phyloP scores from a whole-genome alignment of 2,113 vertebrate species.

The Pogonocichla stellata region DNA sequence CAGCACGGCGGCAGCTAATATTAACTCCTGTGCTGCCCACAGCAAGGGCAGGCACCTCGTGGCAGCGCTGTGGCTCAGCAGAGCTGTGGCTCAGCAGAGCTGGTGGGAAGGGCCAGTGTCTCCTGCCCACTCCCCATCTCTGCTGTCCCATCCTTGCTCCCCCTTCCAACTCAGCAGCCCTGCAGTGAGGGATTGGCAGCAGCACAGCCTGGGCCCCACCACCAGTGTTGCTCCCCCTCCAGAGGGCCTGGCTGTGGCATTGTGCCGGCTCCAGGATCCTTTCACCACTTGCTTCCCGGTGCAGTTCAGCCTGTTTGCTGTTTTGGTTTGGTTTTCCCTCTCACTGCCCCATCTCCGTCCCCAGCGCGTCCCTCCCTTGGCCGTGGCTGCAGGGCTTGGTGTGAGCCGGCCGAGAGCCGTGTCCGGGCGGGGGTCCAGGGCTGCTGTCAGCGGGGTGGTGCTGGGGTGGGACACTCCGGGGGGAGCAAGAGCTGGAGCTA shows the following conservation, averaged over 20 bases:
- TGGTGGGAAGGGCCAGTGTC: fast-evolving
- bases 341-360: background rate
- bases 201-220: background rate
- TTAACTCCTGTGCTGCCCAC: constrained; percentile 47
- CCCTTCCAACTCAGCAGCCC: background rate
- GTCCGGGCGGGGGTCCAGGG: background rate
- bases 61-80: background rate
- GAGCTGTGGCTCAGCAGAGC: background rate
- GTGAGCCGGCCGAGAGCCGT: background rate
- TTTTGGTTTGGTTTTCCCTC: background rate
- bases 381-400: background rate
- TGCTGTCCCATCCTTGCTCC: background rate
- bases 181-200: fast-evolving
- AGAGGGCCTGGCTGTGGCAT: background rate
- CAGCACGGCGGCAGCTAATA: constrained; percentile 58
- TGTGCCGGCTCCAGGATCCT: background rate
- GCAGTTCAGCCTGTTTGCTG: background rate
- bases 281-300: fast-evolving
- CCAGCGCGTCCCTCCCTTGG: background rate
- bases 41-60: constrained; percentile 50
- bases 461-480: background rate
- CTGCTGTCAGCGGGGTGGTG: background rate
- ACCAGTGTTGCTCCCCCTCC: fast-evolving
- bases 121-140: background rate
- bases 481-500: background rate